Base-by-base conservation (phyloP, 1,140 invertebrate genomes). In the Glossosoma conforme region DNA sequence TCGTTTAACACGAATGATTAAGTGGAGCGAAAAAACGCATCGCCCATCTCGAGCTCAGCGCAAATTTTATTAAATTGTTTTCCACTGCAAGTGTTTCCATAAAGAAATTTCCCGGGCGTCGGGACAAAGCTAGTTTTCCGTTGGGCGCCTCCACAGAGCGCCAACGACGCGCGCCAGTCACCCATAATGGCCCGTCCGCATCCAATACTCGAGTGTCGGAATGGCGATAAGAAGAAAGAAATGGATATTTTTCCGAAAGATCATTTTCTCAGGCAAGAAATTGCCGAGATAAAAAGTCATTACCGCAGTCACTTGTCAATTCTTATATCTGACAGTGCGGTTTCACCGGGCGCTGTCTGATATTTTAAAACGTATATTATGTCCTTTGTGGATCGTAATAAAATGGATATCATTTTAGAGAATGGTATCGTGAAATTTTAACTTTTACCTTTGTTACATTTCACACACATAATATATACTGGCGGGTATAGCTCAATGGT, bases 181-280 rank as follows among this genome's bases (percentile, higher is more conserved):
- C 11, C 42, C 42, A 17, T 44, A 44, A 44, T 30, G 24, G 14
- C 42, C n/a, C 24, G 42, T 44, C 42, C 42, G 19, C 42, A 32
- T 18, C 11, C 13, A 15, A 18, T 30, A 30, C 32, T 33, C 3
- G 42, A 44, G 49, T 52, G 49, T 52, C 49, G 41, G 30, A 33
- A 37, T 25, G 32, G 36, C 41, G 49, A 52, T 52, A 52, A 52
- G 40, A 28, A 37, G 30, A 28, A 52, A 52, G 49, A 44, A 52
- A 52, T 44, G 49, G 49, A 52, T 36, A 43, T 52, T 43, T 44
- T 33, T 37, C 13, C 38, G 33, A 42, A 22, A 42, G 42, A 44
- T 30, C 25, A 32, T 44, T 44, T 44, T 44, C 42, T 28, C 21
- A 25, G 32, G 30, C 32, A 42, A 36, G 32, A 51, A 52, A 52